These are phyloP conservation scores for Halichondria panicea DNA, from an alignment of 37 sponge, comb jelly and placozoan species.

Conservation along the genomic window DNA sequence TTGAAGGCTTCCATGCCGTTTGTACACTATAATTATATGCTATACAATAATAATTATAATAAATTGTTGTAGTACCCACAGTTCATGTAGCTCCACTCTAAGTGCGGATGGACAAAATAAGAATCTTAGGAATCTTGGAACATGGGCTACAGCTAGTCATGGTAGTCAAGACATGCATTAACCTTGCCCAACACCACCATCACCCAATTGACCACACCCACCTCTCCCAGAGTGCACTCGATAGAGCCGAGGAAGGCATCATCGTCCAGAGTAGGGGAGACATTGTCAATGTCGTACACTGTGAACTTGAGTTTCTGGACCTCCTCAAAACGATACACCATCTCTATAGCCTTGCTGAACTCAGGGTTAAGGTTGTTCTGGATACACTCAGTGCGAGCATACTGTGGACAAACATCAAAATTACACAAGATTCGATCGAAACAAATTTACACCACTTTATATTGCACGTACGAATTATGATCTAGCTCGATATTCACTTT, in stretches of 20 bases:
- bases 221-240: slow-evolving; percentile 77
- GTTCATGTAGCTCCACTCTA: no score
- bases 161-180: not conserved
- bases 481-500: not conserved
- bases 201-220: slow-evolving; percentile 20
- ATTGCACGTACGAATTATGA: not conserved
- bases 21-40: no score
- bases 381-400: slow-evolving; percentile 77
- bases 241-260: slow-evolving; percentile 76
- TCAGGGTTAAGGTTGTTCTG: slow-evolving; percentile 75
- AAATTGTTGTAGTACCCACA: no score
- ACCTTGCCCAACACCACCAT: not conserved
- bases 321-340: slow-evolving; percentile 95
- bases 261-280: slow-evolving; percentile 46
- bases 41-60: no score
- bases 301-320: slow-evolving; percentile 78
- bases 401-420: slow-evolving; percentile 21
- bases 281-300: slow-evolving; percentile 85
- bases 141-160: no score
- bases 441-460: not conserved
- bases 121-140: no score
- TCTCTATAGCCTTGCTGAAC: slow-evolving; percentile 75
- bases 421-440: not conserved
- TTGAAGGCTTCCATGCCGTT: no score
- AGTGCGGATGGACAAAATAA: no score